phyloP scores from a whole-genome alignment of 1,140 invertebrate species.

The Drosophila cardini region DNA sequence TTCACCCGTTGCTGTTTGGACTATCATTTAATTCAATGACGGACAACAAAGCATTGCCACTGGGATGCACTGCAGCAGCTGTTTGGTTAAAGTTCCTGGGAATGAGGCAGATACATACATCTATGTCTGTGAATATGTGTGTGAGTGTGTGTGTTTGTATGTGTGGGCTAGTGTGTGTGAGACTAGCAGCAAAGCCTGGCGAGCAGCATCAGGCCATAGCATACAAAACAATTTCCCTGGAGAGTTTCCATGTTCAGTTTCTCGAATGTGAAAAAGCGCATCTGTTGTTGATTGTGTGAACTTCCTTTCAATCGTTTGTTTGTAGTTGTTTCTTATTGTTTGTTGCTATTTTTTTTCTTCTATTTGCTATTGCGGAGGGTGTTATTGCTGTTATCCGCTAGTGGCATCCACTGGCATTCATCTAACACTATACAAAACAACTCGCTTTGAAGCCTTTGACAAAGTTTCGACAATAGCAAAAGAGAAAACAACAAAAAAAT shows the following conservation, averaged over 20 bases:
- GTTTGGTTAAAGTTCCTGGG: slow-evolving; percentile 24
- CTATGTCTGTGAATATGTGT: background rate
- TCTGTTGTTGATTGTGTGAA: slow-evolving; percentile 82
- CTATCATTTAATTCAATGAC: slow-evolving; percentile 80
- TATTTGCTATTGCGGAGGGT: slow-evolving; percentile 54
- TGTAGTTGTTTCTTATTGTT: slow-evolving; percentile 53
- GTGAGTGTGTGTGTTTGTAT: slow-evolving; percentile 3
- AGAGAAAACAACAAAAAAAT: background rate
- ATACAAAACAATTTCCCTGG: slow-evolving; percentile 81
- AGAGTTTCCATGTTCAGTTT: slow-evolving; percentile 80
- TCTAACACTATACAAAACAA: slow-evolving; percentile 44
- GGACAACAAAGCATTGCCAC: slow-evolving; percentile 71
- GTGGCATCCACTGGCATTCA: slow-evolving; percentile 51
- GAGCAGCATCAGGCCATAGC: slow-evolving; percentile 36
- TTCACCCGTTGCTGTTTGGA: slow-evolving; percentile 40
- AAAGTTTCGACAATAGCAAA: background rate
- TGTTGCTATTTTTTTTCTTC: slow-evolving; percentile 42
- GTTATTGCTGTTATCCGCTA: slow-evolving; percentile 78
- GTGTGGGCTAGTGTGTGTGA: slow-evolving; percentile 3
- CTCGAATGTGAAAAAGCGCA: slow-evolving; percentile 82
- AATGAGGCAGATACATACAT: background rate
- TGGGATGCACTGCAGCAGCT: slow-evolving; percentile 63
- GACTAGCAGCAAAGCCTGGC: slow-evolving; percentile 24
- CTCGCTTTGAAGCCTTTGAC: slow-evolving; percentile 12
- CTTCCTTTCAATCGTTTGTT: slow-evolving; percentile 80